These are phyloP conservation scores for Cyclophora albipunctata DNA, from an alignment of 2,888 invertebrate species.

Conservation along the genomic window DNA sequence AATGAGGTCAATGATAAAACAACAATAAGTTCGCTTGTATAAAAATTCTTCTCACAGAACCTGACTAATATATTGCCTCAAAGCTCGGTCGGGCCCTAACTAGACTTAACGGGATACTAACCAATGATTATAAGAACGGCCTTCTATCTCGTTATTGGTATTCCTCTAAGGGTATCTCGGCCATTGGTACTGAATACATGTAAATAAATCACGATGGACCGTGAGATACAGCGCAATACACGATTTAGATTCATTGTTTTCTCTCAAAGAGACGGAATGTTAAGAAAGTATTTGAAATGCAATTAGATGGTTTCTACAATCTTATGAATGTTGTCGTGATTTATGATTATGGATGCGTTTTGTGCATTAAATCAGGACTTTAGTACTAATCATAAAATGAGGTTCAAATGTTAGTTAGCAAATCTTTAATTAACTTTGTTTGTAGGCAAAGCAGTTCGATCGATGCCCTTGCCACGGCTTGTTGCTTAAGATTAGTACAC, in stretches of 20 bases:
- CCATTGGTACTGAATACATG: slow-evolving; percentile 38
- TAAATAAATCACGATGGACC: slow-evolving; percentile 31
- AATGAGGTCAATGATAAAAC: too few species aligned
- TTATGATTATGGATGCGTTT: slow-evolving; percentile 14
- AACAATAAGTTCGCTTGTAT: not conserved
- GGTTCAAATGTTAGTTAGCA: too few species aligned
- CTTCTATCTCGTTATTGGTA: slow-evolving; percentile 39
- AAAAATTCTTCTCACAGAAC: too few species aligned
- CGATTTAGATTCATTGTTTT: slow-evolving; percentile 38
- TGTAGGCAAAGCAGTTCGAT: too few species aligned
- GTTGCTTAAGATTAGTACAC: too few species aligned
- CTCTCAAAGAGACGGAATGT: slow-evolving; percentile 12
- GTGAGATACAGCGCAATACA: slow-evolving; percentile 37
- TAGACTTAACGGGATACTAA: slow-evolving; percentile 12
- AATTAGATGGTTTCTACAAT: slow-evolving; percentile 27
- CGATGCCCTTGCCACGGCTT: too few species aligned
- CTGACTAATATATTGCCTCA: not conserved
- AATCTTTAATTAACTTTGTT: too few species aligned
- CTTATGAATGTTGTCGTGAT: slow-evolving; percentile 12
- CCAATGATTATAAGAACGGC: slow-evolving; percentile 18
- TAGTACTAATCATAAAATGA: too few species aligned
- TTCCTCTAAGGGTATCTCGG: slow-evolving; percentile 46
- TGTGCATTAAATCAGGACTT: too few species aligned
- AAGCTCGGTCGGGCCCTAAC: not conserved
- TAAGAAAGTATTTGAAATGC: slow-evolving; percentile 31